Conservation (phyloP, 2,797 vertebrate genomes). For the Gambelia wislizenii region DNA sequence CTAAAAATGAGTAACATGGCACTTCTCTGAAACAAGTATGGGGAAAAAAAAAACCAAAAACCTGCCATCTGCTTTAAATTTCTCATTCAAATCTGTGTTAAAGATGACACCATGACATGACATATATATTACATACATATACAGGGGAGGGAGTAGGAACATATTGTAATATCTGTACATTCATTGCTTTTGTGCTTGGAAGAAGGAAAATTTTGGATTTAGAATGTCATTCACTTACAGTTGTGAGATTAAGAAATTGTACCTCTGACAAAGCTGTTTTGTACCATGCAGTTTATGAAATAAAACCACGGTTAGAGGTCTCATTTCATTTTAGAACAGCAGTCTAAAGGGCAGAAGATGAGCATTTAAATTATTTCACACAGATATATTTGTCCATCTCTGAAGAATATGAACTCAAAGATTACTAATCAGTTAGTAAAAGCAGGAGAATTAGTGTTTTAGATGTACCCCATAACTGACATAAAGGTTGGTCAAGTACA, state of each 20-base stretch:
- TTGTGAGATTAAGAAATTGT: conserved; percentile 16
- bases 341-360: background rate
- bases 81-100: conserved; percentile 45
- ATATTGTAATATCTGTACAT: conserved; percentile 49
- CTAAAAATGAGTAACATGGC: conserved; percentile 71
- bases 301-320: background rate
- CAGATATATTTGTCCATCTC: background rate
- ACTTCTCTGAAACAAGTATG: conserved; percentile 70
- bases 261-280: conserved; percentile 25
- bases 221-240: conserved; percentile 46
- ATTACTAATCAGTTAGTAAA: background rate
- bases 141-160: background rate
- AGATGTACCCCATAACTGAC: conserved; percentile 1
- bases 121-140: conserved; percentile 7
- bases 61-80: conserved; percentile 64
- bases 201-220: conserved; percentile 37
- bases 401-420: background rate
- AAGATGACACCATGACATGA: conserved; percentile 25
- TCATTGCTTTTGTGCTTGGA: conserved; percentile 50
- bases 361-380: conserved; percentile 4
- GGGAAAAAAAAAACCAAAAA: conserved; percentile 65
- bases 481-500: background rate
- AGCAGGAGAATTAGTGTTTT: conserved; percentile 29
- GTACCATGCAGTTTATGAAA: conserved; percentile 13
- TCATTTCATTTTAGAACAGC: conserved; percentile 5